Evolutionary conservation across 2,888 invertebrate genomes (phyloP), one percentile per base, ranked within the genome.

Genomic region (Camptogramma bilineatum): DNA sequence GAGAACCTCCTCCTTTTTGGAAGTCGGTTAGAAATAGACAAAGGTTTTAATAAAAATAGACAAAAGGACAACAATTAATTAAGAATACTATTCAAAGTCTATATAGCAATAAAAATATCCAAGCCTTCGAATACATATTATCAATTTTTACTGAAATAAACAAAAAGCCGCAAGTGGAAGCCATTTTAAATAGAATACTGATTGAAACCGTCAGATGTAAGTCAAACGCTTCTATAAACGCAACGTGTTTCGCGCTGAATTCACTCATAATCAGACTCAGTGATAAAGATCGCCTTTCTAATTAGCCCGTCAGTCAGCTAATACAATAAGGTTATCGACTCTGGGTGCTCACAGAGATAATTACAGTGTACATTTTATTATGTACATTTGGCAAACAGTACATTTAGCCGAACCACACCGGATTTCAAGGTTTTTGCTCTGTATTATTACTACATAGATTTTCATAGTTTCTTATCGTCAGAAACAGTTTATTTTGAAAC

Each of bases 351-450:
- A 42, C 21, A 24, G 16, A 24, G 18, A 17, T 42, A 42, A 57
- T 44, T 58, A 51, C 58, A 44, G 24, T 34, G 52, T 47, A 52
- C 19, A 17, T 44, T 28, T 18, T 13, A 5, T 28, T 47, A 55
- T 55, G 52, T 60, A 53, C 53, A 34, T 60, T 53, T 47, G 47
- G 52, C 52, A 60, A 60, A 60, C 60, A 60, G 34, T 47, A 39
- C 21, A 17, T 17, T 18, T n/a, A 19, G 31, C 39, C 53, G 47
- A 53, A 47, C 39, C 9, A 17, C 53, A 60, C 60, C 47, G 47
- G 60, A 24, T 46, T 52, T 34, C 53, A 53, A 60, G 52, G 46
- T 34, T 46, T 58, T 46, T 19, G 53, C 17, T 17, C 28, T 1
- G 9, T 1, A 34, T 34, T 34, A 34, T 39, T 39, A 39, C 34